These are phyloP conservation scores for Furcula furcula DNA, from an alignment of 2,888 invertebrate genomes.

Conservation along the genomic window DNA sequence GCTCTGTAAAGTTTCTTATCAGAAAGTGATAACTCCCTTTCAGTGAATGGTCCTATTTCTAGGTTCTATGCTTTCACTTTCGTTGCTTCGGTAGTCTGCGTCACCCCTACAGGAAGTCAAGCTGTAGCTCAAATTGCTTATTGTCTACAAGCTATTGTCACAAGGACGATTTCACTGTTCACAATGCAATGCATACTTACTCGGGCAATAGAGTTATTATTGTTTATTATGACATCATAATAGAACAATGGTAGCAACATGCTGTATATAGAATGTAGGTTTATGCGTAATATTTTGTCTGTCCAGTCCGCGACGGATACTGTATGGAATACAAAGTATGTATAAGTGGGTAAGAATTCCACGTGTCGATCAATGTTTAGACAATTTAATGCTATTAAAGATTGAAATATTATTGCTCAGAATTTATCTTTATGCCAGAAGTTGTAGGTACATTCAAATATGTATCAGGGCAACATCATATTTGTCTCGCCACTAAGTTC, in stretches of 20 bases:
- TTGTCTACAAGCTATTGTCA: conserved; percentile 55
- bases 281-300: conserved; percentile 1
- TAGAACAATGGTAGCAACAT: conserved; percentile 37
- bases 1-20: no score
- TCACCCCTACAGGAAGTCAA: conserved; percentile 45
- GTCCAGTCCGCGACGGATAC: not conserved
- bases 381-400: no score
- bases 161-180: conserved; percentile 69
- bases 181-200: conserved; percentile 39
- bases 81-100: conserved; percentile 52
- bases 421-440: not conserved
- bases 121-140: conserved; percentile 60
- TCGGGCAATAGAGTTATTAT: conserved; percentile 39
- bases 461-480: no score
- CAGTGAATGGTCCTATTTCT: conserved; percentile 16
- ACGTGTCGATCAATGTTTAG: not conserved
- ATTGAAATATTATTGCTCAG: not conserved
- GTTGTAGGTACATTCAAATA: no score
- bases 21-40: conserved; percentile 15
- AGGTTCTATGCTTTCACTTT: conserved; percentile 64
- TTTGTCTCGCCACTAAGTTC: no score
- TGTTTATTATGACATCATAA: conserved; percentile 50
- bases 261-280: conserved; percentile 1
- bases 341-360: not conserved
- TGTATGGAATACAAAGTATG: conserved; percentile 3